A percentile compares a stretch with the other conserved stretches of the same genome.
Evolutionary conservation across 2,888 invertebrate genomes (phyloP).

Genomic region (Drosophila demipolita): DNA sequence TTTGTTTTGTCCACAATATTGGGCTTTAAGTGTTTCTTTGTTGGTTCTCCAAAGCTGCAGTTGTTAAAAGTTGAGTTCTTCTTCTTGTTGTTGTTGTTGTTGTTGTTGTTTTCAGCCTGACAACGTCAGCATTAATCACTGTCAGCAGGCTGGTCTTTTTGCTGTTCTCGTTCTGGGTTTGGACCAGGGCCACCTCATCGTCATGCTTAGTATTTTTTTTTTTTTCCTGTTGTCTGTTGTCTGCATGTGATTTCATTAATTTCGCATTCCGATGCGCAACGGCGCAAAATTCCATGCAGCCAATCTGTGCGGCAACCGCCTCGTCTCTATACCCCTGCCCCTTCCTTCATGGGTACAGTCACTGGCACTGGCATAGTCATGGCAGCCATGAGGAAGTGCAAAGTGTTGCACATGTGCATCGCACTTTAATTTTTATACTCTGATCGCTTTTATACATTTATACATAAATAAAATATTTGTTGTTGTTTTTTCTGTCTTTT

Average conservation of each 20-base stretch:
- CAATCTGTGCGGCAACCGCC: background rate
- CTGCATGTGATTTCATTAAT: constrained; percentile 79
- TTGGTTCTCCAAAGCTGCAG: constrained; percentile 30
- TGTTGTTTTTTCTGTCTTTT: constrained; percentile 9
- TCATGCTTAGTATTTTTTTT: constrained; percentile 26
- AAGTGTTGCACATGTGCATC: constrained; percentile 80
- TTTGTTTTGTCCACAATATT: constrained; percentile 48
- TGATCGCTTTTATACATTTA: constrained; percentile 23
- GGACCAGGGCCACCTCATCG: constrained; percentile 74
- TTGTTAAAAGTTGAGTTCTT: constrained; percentile 10
- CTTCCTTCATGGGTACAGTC: background rate
- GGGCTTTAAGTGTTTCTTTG: constrained; percentile 45
- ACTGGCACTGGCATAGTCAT: background rate
- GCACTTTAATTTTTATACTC: constrained; percentile 71
- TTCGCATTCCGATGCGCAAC: constrained; percentile 79
- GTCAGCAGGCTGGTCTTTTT: constrained; percentile 56
- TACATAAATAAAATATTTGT: constrained; percentile 22
- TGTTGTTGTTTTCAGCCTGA: constrained; percentile 23
- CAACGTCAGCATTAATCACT: constrained; percentile 76
- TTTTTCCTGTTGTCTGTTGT: constrained; percentile 34
- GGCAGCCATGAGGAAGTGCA: constrained; percentile 73
- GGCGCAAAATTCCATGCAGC: constrained; percentile 70
- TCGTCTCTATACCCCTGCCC: background rate
- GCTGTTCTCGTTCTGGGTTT: constrained; percentile 18
- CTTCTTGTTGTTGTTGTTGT: constrained; percentile 9